phyloP scores from a whole-genome alignment of 2,797 vertebrate genomes.

The Aldrovandia affinis region DNA sequence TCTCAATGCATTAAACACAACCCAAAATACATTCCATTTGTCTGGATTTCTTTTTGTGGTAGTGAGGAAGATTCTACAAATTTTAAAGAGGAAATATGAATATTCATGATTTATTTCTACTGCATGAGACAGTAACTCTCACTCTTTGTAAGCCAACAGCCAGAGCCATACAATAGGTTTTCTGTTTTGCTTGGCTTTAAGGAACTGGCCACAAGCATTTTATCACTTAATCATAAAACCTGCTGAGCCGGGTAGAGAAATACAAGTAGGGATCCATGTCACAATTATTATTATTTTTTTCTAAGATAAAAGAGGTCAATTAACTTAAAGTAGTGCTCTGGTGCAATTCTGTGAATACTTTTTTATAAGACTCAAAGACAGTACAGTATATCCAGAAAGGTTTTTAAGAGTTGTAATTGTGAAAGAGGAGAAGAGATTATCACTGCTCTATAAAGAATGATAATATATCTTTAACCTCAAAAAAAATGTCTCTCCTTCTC shows the following conservation, averaged over 20 bases:
- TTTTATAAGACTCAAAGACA: background rate
- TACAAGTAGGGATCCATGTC: background rate
- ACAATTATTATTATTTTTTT: background rate
- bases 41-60: background rate
- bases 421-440: background rate
- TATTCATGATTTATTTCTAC: conserved; percentile 16
- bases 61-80: background rate
- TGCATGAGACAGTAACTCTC: background rate
- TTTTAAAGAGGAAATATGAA: conserved; percentile 13
- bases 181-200: conserved; percentile 50
- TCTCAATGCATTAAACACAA: background rate
- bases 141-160: conserved; percentile 15
- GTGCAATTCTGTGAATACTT: background rate
- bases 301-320: background rate
- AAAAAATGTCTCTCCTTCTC: background rate
- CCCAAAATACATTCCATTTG: conserved; percentile 11
- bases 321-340: background rate
- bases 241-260: background rate
- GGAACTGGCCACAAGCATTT: conserved; percentile 45
- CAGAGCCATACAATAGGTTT: conserved; percentile 34
- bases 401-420: background rate
- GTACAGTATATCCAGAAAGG: background rate
- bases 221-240: conserved; percentile 51
- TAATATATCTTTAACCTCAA: background rate
- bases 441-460: background rate